phyloP scores from a whole-genome alignment of 2,113 vertebrate genomes.

The Apistogramma diplotaenia region DNA sequence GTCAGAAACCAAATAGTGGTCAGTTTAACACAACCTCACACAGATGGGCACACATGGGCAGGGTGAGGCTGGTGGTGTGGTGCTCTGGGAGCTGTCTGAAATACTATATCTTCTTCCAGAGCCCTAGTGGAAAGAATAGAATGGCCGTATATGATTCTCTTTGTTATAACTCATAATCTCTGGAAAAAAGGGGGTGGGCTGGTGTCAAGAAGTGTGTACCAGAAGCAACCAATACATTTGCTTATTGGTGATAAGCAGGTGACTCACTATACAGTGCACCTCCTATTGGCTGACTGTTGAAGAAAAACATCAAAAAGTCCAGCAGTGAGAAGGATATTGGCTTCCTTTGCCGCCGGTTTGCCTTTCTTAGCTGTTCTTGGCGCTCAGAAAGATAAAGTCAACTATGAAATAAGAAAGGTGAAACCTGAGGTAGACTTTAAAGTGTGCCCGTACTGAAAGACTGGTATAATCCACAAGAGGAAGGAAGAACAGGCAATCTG shows the following conservation, averaged over 20 bases:
- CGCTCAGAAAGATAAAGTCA: conserved; percentile 51
- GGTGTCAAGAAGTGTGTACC: neutral
- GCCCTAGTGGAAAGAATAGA: conserved; percentile 18
- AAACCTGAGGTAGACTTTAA: conserved; percentile 51
- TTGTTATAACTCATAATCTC: conserved; percentile 19
- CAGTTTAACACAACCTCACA: conserved; percentile 44
- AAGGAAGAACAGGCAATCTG: conserved; percentile 55
- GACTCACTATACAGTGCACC: conserved; percentile 1
- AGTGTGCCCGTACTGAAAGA: conserved; percentile 47
- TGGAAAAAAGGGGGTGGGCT: neutral
- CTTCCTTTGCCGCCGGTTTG: conserved; percentile 59
- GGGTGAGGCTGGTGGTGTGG: conserved; percentile 2
- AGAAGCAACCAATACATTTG: neutral
- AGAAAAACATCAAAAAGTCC: conserved; percentile 21
- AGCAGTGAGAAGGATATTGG: conserved; percentile 49
- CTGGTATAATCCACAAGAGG: conserved; percentile 44
- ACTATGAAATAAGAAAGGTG: conserved; percentile 64
- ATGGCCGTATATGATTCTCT: conserved; percentile 5
- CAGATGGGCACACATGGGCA: conserved; percentile 49
- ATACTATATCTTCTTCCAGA: conserved; percentile 23
- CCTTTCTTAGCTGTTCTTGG: conserved; percentile 67
- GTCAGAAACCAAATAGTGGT: conserved; percentile 56
- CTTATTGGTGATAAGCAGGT: conserved; percentile 7
- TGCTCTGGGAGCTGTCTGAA: conserved; percentile 42
- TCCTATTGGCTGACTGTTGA: conserved; percentile 24